Base-by-base conservation (phyloP, 2,113 vertebrate genomes). In the Xiphophorus couchianus region DNA sequence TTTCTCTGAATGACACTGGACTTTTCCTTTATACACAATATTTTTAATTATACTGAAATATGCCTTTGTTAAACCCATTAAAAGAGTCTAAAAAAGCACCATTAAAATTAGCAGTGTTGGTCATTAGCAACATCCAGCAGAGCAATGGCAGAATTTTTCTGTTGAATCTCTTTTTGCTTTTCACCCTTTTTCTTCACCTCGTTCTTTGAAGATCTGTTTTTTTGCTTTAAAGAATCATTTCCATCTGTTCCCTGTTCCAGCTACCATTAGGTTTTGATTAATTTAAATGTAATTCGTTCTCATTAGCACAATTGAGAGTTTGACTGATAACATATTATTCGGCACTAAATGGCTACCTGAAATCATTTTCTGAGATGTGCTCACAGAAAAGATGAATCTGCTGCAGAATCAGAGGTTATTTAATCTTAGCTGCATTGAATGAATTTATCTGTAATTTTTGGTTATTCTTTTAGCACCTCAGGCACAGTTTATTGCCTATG, bases 221-320 rank as follows among this genome's bases (percentile, higher is more conserved):
- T 82, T 37, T 63, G 6, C 48, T 51, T 17, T 19, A 7, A 17
- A 51, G 37, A 84, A 78, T 72, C 68, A 60, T 65, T 61, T 76
- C 71, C 72, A 78, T 86, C 83, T 78, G 76, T 22, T 71, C 66
- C 30, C 76, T 83, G 77, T 48, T 79, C 44, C 80, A 66, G 72
- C 81, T 73, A 60, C 71, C 74, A 64, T 72, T 78, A 27, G 44
- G 71, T 81, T 64, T 78, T 12, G 11, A 33, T 29, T 90, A 78
- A 87, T 82, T 90, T 70, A 74, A 66, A 87, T 80, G 68, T 86
- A 86, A 82, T 88, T 81, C 65, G 1, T 68, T 69, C 72, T 83
- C 73, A 78, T 89, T 87, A 77, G 66, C 35, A 39, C 88, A 84
- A 86, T 79, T 83, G 31, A 65, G 75, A 71, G 77, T 88, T 73